phyloP scores from a whole-genome alignment of 2,888 invertebrate species.

The Lasioglossum zephyrum region DNA sequence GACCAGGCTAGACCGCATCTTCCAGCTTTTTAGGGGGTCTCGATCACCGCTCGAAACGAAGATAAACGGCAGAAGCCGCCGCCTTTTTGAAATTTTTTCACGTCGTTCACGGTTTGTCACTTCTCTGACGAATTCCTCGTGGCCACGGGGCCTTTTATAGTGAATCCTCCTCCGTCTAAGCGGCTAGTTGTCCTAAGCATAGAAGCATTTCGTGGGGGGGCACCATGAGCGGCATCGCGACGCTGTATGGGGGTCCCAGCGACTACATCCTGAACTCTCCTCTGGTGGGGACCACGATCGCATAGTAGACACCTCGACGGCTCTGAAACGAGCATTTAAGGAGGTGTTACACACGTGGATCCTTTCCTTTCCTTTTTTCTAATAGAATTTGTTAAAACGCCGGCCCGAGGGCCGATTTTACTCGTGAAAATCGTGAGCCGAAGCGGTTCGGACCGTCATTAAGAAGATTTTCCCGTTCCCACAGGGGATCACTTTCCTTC shows the following conservation, averaged over 20 bases:
- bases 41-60: slow-evolving; percentile 40
- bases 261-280: slow-evolving; percentile 57
- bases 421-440: not conserved
- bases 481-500: slow-evolving; percentile 10
- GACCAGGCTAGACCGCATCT: slow-evolving; percentile 72
- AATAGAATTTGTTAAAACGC: not conserved
- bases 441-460: not conserved
- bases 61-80: slow-evolving; percentile 62
- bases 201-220: slow-evolving; percentile 69
- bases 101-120: slow-evolving; percentile 67
- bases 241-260: slow-evolving; percentile 64
- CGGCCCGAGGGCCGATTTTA: not conserved
- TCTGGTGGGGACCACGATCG: slow-evolving; percentile 61
- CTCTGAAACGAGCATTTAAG: not conserved
- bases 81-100: slow-evolving; percentile 62
- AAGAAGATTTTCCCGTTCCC: not conserved
- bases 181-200: slow-evolving; percentile 64
- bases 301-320: not conserved
- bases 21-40: slow-evolving; percentile 35
- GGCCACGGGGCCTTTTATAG: slow-evolving; percentile 79
- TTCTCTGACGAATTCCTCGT: slow-evolving; percentile 77
- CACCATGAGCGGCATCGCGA: slow-evolving; percentile 50
- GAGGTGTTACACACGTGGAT: not conserved
- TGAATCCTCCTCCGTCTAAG: slow-evolving; percentile 66
- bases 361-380: not conserved